Evolutionary conservation across 2,113 vertebrate species (phyloP).

Genomic region (Beaufortia kweichowensis): DNA sequence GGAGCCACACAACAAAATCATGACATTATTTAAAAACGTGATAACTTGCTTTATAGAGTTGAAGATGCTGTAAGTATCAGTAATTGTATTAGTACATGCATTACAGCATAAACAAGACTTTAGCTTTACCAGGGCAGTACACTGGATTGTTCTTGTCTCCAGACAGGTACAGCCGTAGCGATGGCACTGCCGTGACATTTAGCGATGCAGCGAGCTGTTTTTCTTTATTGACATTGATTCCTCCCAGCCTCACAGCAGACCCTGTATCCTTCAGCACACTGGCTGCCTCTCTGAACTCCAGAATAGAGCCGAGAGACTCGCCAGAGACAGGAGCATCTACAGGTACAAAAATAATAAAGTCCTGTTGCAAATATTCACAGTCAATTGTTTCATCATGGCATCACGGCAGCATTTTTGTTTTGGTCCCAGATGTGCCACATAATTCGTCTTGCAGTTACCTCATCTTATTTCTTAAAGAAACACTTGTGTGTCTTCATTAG

Average conservation of each 20-base stretch:
- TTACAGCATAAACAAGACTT: background rate
- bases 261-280: constrained; percentile 76
- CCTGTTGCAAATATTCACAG: background rate
- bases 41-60: too few species aligned
- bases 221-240: constrained; percentile 79
- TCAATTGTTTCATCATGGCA: background rate
- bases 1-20: constrained; percentile 12
- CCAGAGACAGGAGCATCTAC: constrained; percentile 78
- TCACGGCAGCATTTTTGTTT: background rate
- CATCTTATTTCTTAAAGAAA: background rate
- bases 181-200: constrained; percentile 67
- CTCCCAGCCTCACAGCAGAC: constrained; percentile 78
- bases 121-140: constrained; percentile 79
- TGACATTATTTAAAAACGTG: background rate
- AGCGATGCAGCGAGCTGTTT: constrained; percentile 80
- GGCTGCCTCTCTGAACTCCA: constrained; percentile 80
- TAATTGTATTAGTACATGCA: too few species aligned
- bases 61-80: too few species aligned
- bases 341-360: constrained; percentile 8
- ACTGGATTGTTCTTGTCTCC: constrained; percentile 79
- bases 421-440: background rate
- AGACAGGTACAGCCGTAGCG: constrained; percentile 82
- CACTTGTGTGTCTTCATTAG: constrained; percentile 15
- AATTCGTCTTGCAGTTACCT: background rate
- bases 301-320: constrained; percentile 68